These are phyloP conservation scores for Pogonocichla stellata DNA, from an alignment of 2,113 vertebrate species.

Conservation along the genomic window DNA sequence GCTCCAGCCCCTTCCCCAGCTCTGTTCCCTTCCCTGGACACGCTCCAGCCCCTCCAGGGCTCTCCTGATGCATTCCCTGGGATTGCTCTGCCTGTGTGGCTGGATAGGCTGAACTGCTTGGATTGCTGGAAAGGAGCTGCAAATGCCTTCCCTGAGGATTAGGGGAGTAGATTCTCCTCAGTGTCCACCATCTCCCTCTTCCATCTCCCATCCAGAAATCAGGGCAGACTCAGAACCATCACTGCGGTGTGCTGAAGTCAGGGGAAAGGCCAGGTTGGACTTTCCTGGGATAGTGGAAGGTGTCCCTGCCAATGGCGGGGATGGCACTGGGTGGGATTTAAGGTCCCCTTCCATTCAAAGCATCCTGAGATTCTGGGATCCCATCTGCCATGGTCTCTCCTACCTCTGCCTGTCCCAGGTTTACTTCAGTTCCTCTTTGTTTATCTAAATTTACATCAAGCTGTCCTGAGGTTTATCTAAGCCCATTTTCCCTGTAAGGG, in stretches of 20 bases:
- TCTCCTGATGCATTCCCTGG: neutral
- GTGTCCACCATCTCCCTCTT: neutral
- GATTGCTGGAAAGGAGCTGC: neutral
- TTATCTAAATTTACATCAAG: neutral
- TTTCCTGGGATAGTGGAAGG: neutral
- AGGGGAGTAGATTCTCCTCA: neutral
- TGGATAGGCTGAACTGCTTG: neutral
- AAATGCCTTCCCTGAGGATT: neutral
- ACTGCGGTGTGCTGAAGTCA: neutral
- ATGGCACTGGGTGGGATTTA: neutral
- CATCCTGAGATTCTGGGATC: neutral
- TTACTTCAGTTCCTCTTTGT: neutral
- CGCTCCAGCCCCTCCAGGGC: neutral
- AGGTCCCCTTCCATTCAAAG: neutral
- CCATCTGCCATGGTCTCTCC: fast-evolving
- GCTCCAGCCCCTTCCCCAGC: neutral
- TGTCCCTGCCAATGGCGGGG: neutral
- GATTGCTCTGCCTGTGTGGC: neutral
- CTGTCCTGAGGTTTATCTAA: neutral
- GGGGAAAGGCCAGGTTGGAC: neutral
- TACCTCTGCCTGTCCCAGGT: neutral
- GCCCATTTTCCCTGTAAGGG: neutral
- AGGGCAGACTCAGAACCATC: neutral
- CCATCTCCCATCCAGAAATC: fast-evolving
- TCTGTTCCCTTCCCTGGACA: neutral